These are phyloP conservation scores for Conomelus anceps DNA, from an alignment of 2,888 invertebrate species.

Conservation along the genomic window DNA sequence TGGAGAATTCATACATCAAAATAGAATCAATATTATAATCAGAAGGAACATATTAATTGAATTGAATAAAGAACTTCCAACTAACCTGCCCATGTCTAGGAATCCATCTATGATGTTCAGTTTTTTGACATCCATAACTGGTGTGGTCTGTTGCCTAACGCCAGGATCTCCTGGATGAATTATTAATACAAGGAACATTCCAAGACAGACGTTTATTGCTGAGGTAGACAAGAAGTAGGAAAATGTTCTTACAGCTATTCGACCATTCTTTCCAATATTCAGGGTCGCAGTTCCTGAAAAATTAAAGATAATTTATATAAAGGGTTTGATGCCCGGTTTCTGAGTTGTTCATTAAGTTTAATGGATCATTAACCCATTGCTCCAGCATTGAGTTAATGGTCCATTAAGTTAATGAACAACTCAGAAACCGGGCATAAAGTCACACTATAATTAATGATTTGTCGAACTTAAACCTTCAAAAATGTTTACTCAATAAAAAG, in stretches of 20 bases:
- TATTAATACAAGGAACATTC: conserved; percentile 61
- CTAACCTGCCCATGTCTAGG: conserved; percentile 80
- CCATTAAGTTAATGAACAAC: too few species aligned
- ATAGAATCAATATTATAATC: background rate
- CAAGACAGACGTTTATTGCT: conserved; percentile 70
- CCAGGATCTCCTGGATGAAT: conserved; percentile 73
- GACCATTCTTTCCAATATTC: conserved; percentile 79
- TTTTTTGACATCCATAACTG: conserved; percentile 45
- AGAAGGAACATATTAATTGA: background rate
- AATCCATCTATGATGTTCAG: conserved; percentile 69
- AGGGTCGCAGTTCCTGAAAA: conserved; percentile 70
- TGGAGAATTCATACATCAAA: background rate
- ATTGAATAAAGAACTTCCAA: conserved; percentile 22
- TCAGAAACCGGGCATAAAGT: too few species aligned
- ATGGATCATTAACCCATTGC: too few species aligned
- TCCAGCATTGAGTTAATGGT: too few species aligned
- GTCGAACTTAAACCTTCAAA: too few species aligned
- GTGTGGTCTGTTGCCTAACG: conserved; percentile 26
- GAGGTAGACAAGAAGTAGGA: conserved; percentile 75
- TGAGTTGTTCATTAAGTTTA: too few species aligned
- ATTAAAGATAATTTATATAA: background rate
- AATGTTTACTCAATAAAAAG: too few species aligned
- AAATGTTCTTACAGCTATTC: conserved; percentile 73
- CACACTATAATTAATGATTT: too few species aligned
- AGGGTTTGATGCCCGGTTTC: background rate